These are phyloP conservation scores for Emydura subglobosa DNA, from an alignment of 2,113 vertebrate species.

Conservation along the genomic window DNA sequence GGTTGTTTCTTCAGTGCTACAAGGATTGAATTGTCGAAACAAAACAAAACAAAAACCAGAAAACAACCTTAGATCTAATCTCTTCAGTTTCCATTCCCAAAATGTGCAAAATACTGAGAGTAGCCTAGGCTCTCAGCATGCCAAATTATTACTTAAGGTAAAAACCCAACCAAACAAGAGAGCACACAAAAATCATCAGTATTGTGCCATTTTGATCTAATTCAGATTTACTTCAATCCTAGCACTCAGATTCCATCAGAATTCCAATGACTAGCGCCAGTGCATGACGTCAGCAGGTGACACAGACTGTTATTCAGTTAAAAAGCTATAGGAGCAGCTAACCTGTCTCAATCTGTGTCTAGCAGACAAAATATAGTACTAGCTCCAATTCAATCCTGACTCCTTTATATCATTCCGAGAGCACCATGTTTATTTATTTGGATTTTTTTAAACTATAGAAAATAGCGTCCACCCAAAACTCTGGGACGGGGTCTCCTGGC, in stretches of 20 bases:
- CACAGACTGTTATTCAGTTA: neutral
- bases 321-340: neutral
- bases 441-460: neutral
- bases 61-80: neutral
- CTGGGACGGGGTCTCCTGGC: neutral
- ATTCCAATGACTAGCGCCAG: neutral
- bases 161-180: neutral
- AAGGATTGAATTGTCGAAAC: neutral
- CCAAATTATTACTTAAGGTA: neutral
- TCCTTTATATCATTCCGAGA: fast-evolving
- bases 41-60: neutral
- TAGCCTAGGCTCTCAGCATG: neutral
- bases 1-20: neutral
- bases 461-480: neutral
- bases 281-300: neutral
- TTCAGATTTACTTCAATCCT: neutral
- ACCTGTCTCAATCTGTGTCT: neutral
- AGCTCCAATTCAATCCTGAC: neutral
- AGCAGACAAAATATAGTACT: fast-evolving
- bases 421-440: neutral
- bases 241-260: neutral
- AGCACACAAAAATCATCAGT: neutral
- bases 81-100: neutral
- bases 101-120: neutral
- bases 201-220: fast-evolving